Evolutionary conservation across 2,113 vertebrate species (phyloP), one percentile per base, ranked within the genome.

Genomic region (Tragulus kanchil): DNA sequence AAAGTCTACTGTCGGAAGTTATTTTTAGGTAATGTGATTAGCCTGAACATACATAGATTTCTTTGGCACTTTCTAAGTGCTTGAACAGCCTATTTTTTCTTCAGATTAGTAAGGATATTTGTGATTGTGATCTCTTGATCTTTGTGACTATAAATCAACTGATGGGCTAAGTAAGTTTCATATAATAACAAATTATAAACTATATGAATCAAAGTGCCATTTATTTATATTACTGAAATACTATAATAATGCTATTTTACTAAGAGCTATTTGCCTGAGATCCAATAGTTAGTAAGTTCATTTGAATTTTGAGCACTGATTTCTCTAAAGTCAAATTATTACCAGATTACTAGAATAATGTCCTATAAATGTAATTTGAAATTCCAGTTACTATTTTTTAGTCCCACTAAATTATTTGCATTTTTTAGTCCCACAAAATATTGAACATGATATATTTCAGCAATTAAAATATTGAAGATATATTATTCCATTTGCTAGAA

Each of bases 381-480:
- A 28, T 16, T 15, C 9, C 31, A 54, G n/a, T n/a, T 58, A 78
- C n/a, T 56, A 16, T 56, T 83, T 52, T 73, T 73, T 45, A 89
- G 75, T 48, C 28, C 1, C 50, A 73, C 7, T 85, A 62, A 36
- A 36, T 36, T 36, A 36, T 36, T 36, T 36, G 36, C 36, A 16
- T 56, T 83, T 52, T 73, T 73, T 45, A 89, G 75, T 48, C 28
- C 1, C 50, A 73, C 7, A 62, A 61, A 26, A 36, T 52, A 81
- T 8, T 62, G 4, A 73, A 8, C 21, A 45, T 73, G 19, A 71
- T 77, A 59, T 19, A 36, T 2, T 36, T 87, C 42, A 85, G 16
- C 2, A 65, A 14, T 87, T 86, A 73, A 94, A 94, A 67, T 86
- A 28, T 42, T 92, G 50, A 92, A 62, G 1, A 36, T 62, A 14